These are phyloP conservation scores for Lottia scabra DNA, from an alignment of 2,888 invertebrate genomes.

Conservation along the genomic window DNA sequence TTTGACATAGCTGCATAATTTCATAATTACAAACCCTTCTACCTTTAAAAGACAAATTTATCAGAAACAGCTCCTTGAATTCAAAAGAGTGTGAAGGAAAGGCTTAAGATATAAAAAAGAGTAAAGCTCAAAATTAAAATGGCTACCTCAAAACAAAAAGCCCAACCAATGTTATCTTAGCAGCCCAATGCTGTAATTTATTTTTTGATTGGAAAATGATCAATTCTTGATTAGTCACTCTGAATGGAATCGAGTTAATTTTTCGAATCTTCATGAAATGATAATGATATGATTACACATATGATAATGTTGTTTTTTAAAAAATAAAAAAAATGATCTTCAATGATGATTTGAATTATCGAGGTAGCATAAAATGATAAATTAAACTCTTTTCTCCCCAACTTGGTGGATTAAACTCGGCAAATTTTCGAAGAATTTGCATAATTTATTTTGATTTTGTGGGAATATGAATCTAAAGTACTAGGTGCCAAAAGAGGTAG, in stretches of 20 bases:
- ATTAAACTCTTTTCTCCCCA: slow-evolving; percentile 17
- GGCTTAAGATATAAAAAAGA: background rate
- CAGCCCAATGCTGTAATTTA: background rate
- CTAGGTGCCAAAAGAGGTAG: background rate
- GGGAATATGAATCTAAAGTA: background rate
- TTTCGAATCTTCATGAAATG: no score
- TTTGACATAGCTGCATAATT: no score
- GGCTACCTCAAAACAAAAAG: background rate
- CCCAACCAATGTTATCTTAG: background rate
- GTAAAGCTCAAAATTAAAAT: background rate
- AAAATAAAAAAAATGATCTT: no score
- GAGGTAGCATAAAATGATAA: slow-evolving; percentile 1
- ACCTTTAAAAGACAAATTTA: no score
- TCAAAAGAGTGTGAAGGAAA: background rate
- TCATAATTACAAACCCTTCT: no score
- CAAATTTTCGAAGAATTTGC: slow-evolving; percentile 22
- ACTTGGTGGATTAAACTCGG: slow-evolving; percentile 27
- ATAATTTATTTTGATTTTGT: slow-evolving; percentile 9
- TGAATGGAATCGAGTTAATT: no score
- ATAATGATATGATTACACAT: no score
- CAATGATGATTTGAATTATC: background rate
- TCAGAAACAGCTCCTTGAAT: no score
- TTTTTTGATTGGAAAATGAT: background rate
- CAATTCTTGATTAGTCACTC: no score
- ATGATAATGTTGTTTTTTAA: no score